Conservation (phyloP, 1,140 invertebrate genomes). For the Drosophila melanogaster region Release_6_plus_ISO1_MT NC_004354.4:15510501-15511000, state of each 20-base stretch:
- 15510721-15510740: constrained; percentile 38
- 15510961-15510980: constrained; percentile 52
- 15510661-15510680: not conserved
- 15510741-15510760: constrained; percentile 38
- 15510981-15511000: constrained; percentile 37
- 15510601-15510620: constrained; percentile 22
- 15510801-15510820: not conserved
- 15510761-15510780: constrained; percentile 13
- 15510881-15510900: constrained; percentile 33
- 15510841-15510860: too few relatives aligned
- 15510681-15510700: not conserved
- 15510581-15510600: constrained; percentile 24
- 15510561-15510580: not conserved
- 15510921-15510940: constrained; percentile 60
- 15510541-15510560: constrained; percentile 19
- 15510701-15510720: constrained; percentile 7
- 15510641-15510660: constrained; percentile 17
- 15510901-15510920: constrained; percentile 59
- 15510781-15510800: not conserved
- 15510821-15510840: too few relatives aligned
- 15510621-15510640: constrained; percentile 46
- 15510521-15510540: constrained; percentile 16
- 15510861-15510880: constrained; percentile 59
- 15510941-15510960: constrained; percentile 65
- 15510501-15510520: not conserved